Base-by-base conservation (phyloP, 92 coral and sea anemone species). In the Palythoa caribaeorum region DNA sequence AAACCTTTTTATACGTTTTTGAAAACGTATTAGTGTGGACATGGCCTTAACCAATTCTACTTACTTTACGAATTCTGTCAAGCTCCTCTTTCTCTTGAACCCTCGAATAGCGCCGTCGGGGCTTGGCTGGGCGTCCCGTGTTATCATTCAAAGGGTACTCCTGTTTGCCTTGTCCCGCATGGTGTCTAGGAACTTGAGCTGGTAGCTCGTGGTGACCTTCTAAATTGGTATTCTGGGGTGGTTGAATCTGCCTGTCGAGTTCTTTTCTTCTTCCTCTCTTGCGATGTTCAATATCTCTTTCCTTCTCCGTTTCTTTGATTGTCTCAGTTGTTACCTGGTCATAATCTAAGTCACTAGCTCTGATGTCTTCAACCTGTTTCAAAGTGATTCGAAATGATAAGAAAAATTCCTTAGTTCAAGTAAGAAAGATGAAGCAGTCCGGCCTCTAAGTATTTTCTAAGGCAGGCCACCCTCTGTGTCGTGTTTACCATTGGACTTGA, bases 231-330 rank as follows among this genome's bases (percentile, higher is more conserved):
- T 52, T 53, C 35, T 47, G 55, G 4, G 44, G 62, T 0, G 75
- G 47, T 68, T 78, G 78, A 78, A 84, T 90, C 11, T 52, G 69
- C 48, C 48, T 83, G 40, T 88, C 92, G 19, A 72, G 17, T 77
- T 89, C 88, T 84, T 78, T 92, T 88, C 94, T 88, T 68, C 92
- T 84, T 44, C 94, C 91, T 73, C 94, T 91, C 86, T 93, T 87
- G 37, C 86, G 52, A 80, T 91, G 93, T 53, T 79, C 89, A 16
- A 57, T 71, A 51, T 84, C 92, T 71, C 77, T 52, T 73, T 71
- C 87, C 19, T 79, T 86, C 55, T 71, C 87, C 21, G 73, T 86
- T 62, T 55, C 87, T 52, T 79, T 88, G 11, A 77, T 87, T 19
- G 47, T 81, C 3, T 51, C 76, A 35, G 44, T 47, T 38, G 52